Percentiles rank a stretch among this genome's conserved stretches.
Evolutionary conservation across 1,140 invertebrate species (phyloP).

Genomic region (Cotesia typhae): DNA sequence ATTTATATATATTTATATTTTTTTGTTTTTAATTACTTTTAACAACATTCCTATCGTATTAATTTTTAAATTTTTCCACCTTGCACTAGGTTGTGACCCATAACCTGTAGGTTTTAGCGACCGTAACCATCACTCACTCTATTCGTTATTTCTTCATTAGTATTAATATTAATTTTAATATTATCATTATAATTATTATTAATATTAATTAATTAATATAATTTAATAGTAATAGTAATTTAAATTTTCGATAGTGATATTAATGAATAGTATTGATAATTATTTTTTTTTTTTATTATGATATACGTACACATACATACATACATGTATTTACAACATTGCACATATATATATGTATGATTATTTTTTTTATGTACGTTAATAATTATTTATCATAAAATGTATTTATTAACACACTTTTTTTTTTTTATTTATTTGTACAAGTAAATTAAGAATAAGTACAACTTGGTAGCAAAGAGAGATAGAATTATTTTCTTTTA

Average conservation of each 20-base stretch:
- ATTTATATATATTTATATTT: neutral
- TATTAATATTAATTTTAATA: slow-evolving; percentile 24
- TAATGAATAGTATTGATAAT: slow-evolving; percentile 39
- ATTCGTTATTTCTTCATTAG: slow-evolving; percentile 13
- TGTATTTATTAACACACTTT: slow-evolving; percentile 65
- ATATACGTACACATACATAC: slow-evolving; percentile 26
- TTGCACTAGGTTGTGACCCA: neutral
- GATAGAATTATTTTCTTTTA: slow-evolving; percentile 60
- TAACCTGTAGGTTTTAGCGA: neutral
- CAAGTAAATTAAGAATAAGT: slow-evolving; percentile 68
- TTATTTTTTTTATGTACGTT: slow-evolving; percentile 46
- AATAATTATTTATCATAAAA: slow-evolving; percentile 38
- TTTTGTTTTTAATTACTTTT: neutral
- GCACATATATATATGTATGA: slow-evolving; percentile 47
- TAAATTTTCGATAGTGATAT: slow-evolving; percentile 38
- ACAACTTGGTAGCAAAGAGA: slow-evolving; percentile 68
- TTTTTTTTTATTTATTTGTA: slow-evolving; percentile 55
- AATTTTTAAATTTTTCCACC: neutral
- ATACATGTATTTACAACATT: slow-evolving; percentile 45
- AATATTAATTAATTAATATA: neutral
- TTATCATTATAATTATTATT: slow-evolving; percentile 18
- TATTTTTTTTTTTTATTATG: slow-evolving; percentile 22
- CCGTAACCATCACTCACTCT: neutral
- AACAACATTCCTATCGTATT: slow-evolving; percentile 7
- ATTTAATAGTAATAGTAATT: slow-evolving; percentile 1